These are phyloP conservation scores for Vidua macroura DNA, from an alignment of 2,113 vertebrate species.

Conservation along the genomic window DNA sequence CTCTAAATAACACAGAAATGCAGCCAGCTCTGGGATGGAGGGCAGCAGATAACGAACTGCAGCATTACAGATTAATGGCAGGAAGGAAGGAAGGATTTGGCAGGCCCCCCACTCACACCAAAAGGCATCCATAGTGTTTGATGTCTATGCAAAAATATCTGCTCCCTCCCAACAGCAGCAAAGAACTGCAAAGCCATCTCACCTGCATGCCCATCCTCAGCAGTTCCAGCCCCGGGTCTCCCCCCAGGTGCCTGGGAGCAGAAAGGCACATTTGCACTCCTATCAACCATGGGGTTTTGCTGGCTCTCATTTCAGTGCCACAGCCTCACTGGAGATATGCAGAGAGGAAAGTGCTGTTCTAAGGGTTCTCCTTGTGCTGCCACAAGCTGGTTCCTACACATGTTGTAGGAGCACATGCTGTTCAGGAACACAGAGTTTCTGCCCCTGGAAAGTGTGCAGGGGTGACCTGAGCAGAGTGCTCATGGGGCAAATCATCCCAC, in stretches of 20 bases:
- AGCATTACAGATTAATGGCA: background rate
- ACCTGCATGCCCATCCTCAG: background rate
- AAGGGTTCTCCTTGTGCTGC: rapidly evolving
- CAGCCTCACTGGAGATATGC: rapidly evolving
- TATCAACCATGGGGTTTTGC: background rate
- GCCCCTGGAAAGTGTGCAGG: background rate
- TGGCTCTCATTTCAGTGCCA: background rate
- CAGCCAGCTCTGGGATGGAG: background rate
- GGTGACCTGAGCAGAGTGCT: background rate
- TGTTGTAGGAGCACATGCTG: rapidly evolving
- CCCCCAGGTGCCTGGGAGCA: background rate
- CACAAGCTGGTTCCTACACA: rapidly evolving
- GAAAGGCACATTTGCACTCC: background rate
- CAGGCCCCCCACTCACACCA: background rate
- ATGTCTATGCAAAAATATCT: background rate
- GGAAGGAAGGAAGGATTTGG: background rate
- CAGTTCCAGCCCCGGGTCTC: rapidly evolving
- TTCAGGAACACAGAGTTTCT: background rate
- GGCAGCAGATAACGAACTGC: background rate
- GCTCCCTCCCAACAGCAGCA: background rate
- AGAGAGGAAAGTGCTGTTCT: background rate
- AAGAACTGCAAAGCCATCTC: background rate
- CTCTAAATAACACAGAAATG: background rate
- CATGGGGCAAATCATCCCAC: background rate
- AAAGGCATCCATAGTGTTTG: background rate